A percentile compares a stretch with the other conserved stretches of the same genome.
phyloP scores from a whole-genome alignment of 2,888 invertebrate genomes.

The Pegoplata infirma region DNA sequence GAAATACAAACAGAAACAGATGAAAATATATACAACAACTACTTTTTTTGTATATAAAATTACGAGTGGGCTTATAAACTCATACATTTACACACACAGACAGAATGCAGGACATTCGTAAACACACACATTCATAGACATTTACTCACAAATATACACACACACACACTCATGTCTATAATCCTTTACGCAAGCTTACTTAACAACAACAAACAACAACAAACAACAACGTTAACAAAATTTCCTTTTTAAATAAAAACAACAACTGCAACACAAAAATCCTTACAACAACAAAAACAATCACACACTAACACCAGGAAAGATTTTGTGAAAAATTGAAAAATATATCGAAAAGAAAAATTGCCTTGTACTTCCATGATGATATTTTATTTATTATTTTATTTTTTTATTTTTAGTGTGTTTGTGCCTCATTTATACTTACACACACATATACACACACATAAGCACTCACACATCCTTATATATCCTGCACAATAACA shows the following conservation, averaged over 20 bases:
- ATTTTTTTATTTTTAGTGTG: conserved; percentile 11
- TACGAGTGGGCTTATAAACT: conserved; percentile 64
- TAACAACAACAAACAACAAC: conserved; percentile 28
- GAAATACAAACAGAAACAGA: conserved; percentile 7
- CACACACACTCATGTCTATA: conserved; percentile 53
- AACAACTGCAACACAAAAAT: conserved; percentile 34
- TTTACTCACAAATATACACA: conserved; percentile 4
- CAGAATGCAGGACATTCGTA: conserved; percentile 34
- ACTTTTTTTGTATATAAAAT: conserved; percentile 49
- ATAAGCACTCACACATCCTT: too few species aligned
- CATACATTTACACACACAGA: conserved; percentile 63
- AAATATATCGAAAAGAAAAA: conserved; percentile 58
- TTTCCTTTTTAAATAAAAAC: conserved; percentile 13
- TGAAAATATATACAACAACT: conserved; percentile 16
- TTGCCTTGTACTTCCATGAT: conserved; percentile 57
- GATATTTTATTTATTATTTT: too few species aligned
- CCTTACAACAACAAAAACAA: conserved; percentile 23
- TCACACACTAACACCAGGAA: too few species aligned
- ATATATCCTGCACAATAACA: conserved; percentile 7
- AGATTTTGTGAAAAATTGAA: conserved; percentile 50
- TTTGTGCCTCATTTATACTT: conserved; percentile 25
- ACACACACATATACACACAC: too few species aligned
- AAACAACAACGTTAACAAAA: too few species aligned
- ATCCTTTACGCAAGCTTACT: conserved; percentile 67
- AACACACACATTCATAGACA: conserved; percentile 22